Evolutionary conservation across 2,113 vertebrate genomes (phyloP).

Genomic region (Tylochromis polylepis): DNA sequence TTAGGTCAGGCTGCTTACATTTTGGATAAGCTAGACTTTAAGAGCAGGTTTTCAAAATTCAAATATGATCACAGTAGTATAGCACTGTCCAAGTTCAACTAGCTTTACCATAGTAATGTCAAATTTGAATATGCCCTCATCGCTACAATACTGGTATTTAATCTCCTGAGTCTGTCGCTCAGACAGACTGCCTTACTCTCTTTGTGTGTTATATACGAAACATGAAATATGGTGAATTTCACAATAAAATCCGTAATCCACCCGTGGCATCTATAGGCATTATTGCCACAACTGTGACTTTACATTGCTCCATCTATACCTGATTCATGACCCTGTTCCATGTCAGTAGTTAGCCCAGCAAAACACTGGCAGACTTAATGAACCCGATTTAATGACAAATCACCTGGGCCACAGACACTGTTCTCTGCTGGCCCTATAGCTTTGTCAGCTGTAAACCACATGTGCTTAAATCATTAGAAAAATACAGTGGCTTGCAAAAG

Average conservation of each 20-base stretch:
- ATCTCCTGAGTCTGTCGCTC: neutral
- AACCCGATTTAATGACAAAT: conserved; percentile 62
- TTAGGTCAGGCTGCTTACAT: conserved; percentile 54
- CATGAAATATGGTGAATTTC: neutral
- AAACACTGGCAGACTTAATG: conserved; percentile 44
- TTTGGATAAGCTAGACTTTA: conserved; percentile 51
- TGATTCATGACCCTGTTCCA: conserved; percentile 51
- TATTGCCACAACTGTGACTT: conserved; percentile 1
- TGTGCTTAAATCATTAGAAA: conserved; percentile 36
- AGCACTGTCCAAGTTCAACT: neutral
- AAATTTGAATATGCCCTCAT: neutral
- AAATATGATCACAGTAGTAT: neutral
- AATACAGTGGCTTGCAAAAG: too few species aligned
- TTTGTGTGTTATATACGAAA: neutral
- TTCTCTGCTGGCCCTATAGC: conserved; percentile 33
- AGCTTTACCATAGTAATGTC: neutral
- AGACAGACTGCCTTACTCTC: neutral
- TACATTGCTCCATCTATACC: conserved; percentile 9
- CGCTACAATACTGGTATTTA: neutral
- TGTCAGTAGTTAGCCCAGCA: conserved; percentile 48
- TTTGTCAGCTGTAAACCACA: conserved; percentile 40
- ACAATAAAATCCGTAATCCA: neutral
- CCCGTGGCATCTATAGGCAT: conserved; percentile 6
- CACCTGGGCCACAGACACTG: conserved; percentile 47
- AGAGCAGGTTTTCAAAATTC: conserved; percentile 35